These are phyloP conservation scores for Emydoidea blandingii DNA, from an alignment of 2,797 vertebrate species.

Conservation along the genomic window DNA sequence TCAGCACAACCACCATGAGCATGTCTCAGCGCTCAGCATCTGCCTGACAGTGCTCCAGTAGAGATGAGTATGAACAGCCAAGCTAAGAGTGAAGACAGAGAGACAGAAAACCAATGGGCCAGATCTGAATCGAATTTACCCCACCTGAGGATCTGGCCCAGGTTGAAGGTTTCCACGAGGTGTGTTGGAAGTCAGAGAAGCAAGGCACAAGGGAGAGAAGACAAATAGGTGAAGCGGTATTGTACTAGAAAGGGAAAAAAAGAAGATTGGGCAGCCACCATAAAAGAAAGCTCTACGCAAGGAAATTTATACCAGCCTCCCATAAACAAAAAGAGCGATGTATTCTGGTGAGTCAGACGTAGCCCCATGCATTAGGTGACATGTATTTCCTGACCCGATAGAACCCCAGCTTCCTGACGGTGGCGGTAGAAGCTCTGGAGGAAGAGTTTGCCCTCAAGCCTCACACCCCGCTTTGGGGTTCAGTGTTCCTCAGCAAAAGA, in stretches of 20 bases:
- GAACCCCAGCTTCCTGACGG: too few species aligned
- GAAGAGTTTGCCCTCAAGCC: not conserved
- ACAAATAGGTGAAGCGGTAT: not conserved
- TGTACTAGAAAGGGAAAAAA: not conserved
- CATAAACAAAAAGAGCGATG: not conserved
- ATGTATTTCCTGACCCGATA: too few species aligned
- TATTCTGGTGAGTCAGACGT: not conserved
- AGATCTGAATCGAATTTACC: not conserved
- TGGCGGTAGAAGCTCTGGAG: not conserved
- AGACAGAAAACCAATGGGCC: not conserved
- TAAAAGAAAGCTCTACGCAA: not conserved
- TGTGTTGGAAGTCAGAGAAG: not conserved
- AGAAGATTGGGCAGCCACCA: not conserved
- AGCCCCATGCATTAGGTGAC: not conserved
- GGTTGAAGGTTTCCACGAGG: fast-evolving
- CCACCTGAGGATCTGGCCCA: not conserved
- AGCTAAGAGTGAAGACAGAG: not conserved
- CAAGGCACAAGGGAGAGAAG: not conserved
- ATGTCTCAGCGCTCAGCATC: not conserved
- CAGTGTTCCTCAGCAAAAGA: not conserved
- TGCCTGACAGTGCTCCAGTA: fast-evolving
- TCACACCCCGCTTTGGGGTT: not conserved
- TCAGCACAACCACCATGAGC: fast-evolving
- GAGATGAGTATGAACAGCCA: fast-evolving
- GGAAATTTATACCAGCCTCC: not conserved